phyloP scores from a whole-genome alignment of 2,797 vertebrate genomes.

The Xyrichtys novacula region DNA sequence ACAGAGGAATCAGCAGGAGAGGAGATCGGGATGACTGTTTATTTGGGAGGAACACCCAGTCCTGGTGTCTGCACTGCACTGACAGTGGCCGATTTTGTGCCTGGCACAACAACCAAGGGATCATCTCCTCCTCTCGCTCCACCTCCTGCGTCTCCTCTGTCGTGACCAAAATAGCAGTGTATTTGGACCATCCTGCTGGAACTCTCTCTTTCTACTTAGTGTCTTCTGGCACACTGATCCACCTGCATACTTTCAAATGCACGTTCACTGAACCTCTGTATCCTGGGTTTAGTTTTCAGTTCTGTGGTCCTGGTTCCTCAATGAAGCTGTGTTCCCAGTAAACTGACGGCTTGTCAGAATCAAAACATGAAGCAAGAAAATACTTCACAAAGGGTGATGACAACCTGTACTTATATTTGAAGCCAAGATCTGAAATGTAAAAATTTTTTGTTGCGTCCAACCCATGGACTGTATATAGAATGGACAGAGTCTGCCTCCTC shows the following conservation, averaged over 20 bases:
- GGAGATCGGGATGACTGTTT: background rate
- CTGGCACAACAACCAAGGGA: background rate
- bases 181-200: no score
- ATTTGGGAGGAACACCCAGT: conserved; percentile 22
- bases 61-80: conserved; percentile 20
- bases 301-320: background rate
- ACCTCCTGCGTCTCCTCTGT: background rate
- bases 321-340: background rate
- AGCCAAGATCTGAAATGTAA: no score
- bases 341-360: no score
- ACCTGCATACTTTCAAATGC: no score
- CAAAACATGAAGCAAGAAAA: no score
- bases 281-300: background rate
- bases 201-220: no score
- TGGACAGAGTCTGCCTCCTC: no score
- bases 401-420: no score
- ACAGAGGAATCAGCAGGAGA: conserved; percentile 13
- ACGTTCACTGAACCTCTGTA: background rate
- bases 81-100: background rate
- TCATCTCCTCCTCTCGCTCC: background rate
- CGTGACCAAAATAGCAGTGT: conserved; percentile 1
- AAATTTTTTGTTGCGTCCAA: no score
- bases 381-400: no score
- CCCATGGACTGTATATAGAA: no score
- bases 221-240: no score